These are phyloP conservation scores for Halocynthia aurantium DNA, from an alignment of 23 tunicate genomes.

Conservation along the genomic window DNA sequence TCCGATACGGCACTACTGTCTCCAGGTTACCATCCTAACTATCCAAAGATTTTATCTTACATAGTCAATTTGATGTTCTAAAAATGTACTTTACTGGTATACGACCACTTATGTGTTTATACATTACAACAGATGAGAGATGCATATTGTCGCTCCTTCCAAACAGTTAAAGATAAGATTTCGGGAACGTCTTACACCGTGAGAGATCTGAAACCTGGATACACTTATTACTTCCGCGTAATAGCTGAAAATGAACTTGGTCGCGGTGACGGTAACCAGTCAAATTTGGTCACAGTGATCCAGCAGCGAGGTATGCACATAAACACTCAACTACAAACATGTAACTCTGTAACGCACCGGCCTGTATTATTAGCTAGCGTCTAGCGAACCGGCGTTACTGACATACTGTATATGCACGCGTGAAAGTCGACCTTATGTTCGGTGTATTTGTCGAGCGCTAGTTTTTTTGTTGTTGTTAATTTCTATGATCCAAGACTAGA, in stretches of 20 bases:
- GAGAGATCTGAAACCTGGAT: slow-evolving; percentile 80
- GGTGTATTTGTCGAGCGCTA: no score
- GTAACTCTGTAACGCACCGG: no score
- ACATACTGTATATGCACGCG: no score
- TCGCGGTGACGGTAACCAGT: slow-evolving; percentile 86
- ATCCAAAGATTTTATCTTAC: background rate
- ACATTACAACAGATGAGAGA: slow-evolving; percentile 64
- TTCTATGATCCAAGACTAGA: no score
- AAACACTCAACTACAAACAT: no score
- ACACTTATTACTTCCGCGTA: slow-evolving; percentile 87
- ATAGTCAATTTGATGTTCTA: background rate
- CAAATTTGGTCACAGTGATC: slow-evolving; percentile 74
- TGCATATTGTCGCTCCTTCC: slow-evolving; percentile 86
- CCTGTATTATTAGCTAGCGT: no score
- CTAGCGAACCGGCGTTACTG: no score
- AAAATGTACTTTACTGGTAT: background rate
- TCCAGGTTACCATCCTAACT: slow-evolving; percentile 39
- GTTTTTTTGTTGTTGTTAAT: no score
- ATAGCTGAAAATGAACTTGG: slow-evolving; percentile 91
- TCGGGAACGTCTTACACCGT: slow-evolving; percentile 50
- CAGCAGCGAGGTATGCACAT: slow-evolving; percentile 57
- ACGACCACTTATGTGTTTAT: background rate
- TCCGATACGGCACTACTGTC: slow-evolving; percentile 79
- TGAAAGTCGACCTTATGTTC: no score
- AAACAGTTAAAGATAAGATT: slow-evolving; percentile 82